Conservation (phyloP, 1,140 invertebrate genomes). For the Brachionus rotundiformis region DNA sequence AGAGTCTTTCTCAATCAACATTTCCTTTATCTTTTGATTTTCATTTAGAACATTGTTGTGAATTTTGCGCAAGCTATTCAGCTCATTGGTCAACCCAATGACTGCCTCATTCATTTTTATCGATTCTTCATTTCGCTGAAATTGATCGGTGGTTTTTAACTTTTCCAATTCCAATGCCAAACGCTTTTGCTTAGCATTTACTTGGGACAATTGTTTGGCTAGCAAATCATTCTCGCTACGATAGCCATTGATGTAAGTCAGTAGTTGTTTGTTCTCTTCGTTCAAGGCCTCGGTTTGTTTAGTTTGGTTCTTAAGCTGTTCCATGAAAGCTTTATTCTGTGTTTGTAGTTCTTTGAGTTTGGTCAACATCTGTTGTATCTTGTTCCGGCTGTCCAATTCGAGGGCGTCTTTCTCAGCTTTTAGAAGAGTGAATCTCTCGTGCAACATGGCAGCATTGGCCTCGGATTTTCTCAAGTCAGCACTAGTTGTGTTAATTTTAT, state of each 20-base stretch:
- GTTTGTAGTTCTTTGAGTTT: constrained; percentile 46
- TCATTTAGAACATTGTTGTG: constrained; percentile 43
- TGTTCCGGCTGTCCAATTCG: constrained; percentile 40
- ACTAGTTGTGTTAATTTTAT: constrained; percentile 24
- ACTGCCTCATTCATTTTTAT: constrained; percentile 52
- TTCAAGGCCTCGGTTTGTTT: constrained; percentile 43
- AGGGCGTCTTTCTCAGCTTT: constrained; percentile 46
- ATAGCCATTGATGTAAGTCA: constrained; percentile 49
- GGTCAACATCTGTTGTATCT: constrained; percentile 25
- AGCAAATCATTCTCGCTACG: constrained; percentile 46
- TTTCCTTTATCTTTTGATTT: constrained; percentile 51
- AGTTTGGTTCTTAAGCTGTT: constrained; percentile 45
- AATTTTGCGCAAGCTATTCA: constrained; percentile 46
- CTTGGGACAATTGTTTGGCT: constrained; percentile 47
- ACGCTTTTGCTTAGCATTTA: constrained; percentile 51
- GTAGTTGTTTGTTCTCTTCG: constrained; percentile 49
- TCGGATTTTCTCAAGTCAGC: constrained; percentile 46
- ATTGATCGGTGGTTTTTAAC: constrained; percentile 31
- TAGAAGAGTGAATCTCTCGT: constrained; percentile 48
- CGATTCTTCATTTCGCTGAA: constrained; percentile 46
- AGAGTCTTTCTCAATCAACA: constrained; percentile 52
- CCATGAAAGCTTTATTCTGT: constrained; percentile 29
- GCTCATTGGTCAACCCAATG: constrained; percentile 43
- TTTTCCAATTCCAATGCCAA: constrained; percentile 51
- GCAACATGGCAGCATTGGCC: constrained; percentile 51